phyloP scores from a whole-genome alignment of 92 coral and sea anemone genomes.

The Actinostola sp. region DNA sequence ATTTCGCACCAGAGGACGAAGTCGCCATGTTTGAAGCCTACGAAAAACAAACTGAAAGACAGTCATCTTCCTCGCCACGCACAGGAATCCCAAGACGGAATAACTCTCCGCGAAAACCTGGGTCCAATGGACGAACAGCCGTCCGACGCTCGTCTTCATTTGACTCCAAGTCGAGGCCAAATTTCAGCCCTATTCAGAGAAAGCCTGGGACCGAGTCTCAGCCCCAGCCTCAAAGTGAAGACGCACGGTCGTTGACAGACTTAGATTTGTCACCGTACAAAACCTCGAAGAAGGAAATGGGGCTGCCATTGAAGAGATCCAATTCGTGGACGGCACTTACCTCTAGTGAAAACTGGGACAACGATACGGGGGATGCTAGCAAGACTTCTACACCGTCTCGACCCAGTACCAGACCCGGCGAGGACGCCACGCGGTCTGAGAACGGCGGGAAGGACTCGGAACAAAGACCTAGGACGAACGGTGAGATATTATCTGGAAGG shows the following conservation, averaged over 20 bases:
- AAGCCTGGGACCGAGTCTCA: conserved; percentile 58
- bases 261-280: conserved; percentile 66
- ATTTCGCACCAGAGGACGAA: conserved; percentile 96
- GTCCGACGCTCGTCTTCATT: conserved; percentile 91
- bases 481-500: conserved; percentile 43
- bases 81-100: conserved; percentile 83
- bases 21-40: conserved; percentile 88
- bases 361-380: conserved; percentile 11
- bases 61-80: conserved; percentile 57
- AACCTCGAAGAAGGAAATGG: conserved; percentile 29
- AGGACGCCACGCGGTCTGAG: conserved; percentile 43
- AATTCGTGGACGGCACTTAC: conserved; percentile 83
- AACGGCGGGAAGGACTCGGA: conserved; percentile 7
- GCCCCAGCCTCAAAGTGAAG: conserved; percentile 9
- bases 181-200: conserved; percentile 51
- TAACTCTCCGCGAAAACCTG: conserved; percentile 71
- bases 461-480: conserved; percentile 24
- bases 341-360: conserved; percentile 29
- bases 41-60: conserved; percentile 67
- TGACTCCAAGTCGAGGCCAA: conserved; percentile 78
- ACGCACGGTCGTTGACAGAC: conserved; percentile 73
- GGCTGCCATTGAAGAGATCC: conserved; percentile 63
- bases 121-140: conserved; percentile 60
- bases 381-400: conserved; percentile 31
- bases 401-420: conserved; percentile 54